Conservation (phyloP, 2,797 vertebrate genomes). For the Euthynnus affinis region DNA sequence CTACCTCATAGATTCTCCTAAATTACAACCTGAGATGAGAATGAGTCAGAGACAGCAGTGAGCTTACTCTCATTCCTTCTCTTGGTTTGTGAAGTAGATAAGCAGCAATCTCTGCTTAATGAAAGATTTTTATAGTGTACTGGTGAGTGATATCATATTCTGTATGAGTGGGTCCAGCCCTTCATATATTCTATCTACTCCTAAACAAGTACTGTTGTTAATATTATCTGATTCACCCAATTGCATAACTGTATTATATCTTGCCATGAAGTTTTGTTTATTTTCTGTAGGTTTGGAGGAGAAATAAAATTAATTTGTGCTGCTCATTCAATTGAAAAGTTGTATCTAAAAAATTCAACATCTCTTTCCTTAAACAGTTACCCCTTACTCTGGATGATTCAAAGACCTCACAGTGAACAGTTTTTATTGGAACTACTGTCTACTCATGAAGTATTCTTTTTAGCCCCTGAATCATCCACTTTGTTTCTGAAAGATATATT, state of each 20-base stretch:
- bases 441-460: background rate
- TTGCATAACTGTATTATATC: background rate
- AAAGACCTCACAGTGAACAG: no score
- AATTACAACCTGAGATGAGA: slow-evolving; percentile 19
- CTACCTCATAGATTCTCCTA: slow-evolving; percentile 1
- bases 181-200: background rate
- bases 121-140: background rate
- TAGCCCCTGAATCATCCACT: no score
- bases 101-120: slow-evolving; percentile 8
- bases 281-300: background rate
- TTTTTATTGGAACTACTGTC: no score
- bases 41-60: background rate
- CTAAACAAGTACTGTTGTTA: background rate
- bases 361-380: background rate
- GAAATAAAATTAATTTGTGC: background rate
- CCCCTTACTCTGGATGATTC: background rate
- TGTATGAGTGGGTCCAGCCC: background rate
- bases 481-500: no score
- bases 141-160: slow-evolving; percentile 2
- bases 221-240: background rate
- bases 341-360: background rate
- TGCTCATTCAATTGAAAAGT: background rate
- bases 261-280: background rate
- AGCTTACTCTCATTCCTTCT: background rate
- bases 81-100: slow-evolving; percentile 9